phyloP scores from a whole-genome alignment of 2,888 invertebrate genomes.

The Synanthedon vespiformis region DNA sequence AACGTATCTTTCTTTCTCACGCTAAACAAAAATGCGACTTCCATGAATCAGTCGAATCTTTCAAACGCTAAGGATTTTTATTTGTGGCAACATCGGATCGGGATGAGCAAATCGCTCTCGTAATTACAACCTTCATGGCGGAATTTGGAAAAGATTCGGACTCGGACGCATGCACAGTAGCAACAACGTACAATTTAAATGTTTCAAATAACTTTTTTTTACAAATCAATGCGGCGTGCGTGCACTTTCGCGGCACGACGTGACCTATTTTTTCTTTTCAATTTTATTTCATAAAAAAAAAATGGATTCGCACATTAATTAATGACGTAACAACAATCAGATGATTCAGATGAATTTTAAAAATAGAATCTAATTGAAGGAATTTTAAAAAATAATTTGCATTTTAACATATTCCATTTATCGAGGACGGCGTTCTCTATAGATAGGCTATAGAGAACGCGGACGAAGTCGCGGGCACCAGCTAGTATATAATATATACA shows the following conservation, averaged over 20 bases:
- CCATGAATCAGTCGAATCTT: slow-evolving; percentile 50
- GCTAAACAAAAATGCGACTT: slow-evolving; percentile 49
- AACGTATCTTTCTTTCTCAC: slow-evolving; percentile 37
- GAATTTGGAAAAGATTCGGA: slow-evolving; percentile 49
- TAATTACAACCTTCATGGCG: slow-evolving; percentile 55
- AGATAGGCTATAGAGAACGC: no score
- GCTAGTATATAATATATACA: no score
- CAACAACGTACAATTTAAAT: slow-evolving; percentile 68
- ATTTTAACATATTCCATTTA: no score
- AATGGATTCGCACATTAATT: no score
- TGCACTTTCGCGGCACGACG: slow-evolving; percentile 14
- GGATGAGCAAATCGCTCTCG: slow-evolving; percentile 56
- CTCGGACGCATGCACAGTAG: slow-evolving; percentile 56
- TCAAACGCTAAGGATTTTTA: slow-evolving; percentile 39
- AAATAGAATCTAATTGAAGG: no score
- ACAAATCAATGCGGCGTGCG: slow-evolving; percentile 18
- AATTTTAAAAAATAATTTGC: no score
- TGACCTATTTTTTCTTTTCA: no score
- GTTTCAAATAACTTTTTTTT: slow-evolving; percentile 55
- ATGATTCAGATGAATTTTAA: no score
- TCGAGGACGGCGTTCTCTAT: no score
- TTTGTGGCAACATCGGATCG: slow-evolving; percentile 52
- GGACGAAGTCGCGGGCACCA: no score
- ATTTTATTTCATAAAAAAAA: no score
- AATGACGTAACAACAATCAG: no score